Percentiles rank a stretch among this genome's conserved stretches.
These are phyloP conservation scores for Drosophila pectinifera DNA, from an alignment of 1,140 invertebrate genomes.

Conservation along the genomic window DNA sequence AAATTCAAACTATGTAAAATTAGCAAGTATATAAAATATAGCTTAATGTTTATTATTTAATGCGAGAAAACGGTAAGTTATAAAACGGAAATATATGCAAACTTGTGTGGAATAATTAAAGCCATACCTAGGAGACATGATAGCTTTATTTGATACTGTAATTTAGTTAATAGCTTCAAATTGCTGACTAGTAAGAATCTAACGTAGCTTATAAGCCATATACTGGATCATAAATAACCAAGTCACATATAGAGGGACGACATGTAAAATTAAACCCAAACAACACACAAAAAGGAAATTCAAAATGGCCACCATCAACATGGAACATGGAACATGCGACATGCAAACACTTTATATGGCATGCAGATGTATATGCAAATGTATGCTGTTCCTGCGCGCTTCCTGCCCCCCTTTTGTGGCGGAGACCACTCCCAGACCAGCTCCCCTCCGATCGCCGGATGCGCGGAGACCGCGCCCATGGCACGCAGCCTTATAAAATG, in stretches of 20 bases:
- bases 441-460: slow-evolving; percentile 8
- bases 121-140: not conserved
- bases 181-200: slow-evolving; percentile 3
- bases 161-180: slow-evolving; percentile 16
- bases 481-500: slow-evolving; percentile 77
- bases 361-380: slow-evolving; percentile 62
- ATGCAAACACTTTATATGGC: slow-evolving; percentile 74
- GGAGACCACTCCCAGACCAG: slow-evolving; percentile 10
- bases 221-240: slow-evolving; percentile 57
- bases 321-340: slow-evolving; percentile 69
- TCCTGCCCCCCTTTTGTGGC: not conserved
- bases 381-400: not conserved
- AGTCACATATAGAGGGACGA: slow-evolving; percentile 18
- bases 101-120: not conserved
- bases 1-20: not conserved
- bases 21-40: not conserved
- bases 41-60: not conserved
- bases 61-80: not conserved
- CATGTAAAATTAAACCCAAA: not conserved
- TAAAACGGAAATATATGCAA: slow-evolving; percentile 2
- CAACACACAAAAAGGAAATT: slow-evolving; percentile 35
- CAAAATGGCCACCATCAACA: slow-evolving; percentile 74
- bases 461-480: slow-evolving; percentile 49
- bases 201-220: slow-evolving; percentile 38
- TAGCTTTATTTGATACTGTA: slow-evolving; percentile 10